Evolutionary conservation across 1,140 invertebrate species (phyloP).

Genomic region (Drosophila insularis): DNA sequence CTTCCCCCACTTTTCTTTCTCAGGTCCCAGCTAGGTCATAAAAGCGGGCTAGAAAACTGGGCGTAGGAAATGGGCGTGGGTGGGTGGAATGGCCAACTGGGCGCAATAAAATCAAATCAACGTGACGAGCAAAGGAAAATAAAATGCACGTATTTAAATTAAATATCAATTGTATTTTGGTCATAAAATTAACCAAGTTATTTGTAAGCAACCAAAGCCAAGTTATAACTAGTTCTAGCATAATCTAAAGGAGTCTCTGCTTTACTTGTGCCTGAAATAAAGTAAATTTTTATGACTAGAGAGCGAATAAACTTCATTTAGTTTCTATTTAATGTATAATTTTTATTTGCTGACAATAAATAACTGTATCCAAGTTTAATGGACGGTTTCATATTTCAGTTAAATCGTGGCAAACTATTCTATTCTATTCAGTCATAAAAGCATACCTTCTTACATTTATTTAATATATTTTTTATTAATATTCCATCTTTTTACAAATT

Average conservation of each 20-base stretch:
- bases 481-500: too few species aligned
- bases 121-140: slow-evolving; percentile 61
- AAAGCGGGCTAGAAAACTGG: slow-evolving; percentile 39
- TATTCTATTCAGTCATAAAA: too few species aligned
- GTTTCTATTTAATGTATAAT: too few species aligned
- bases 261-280: not conserved
- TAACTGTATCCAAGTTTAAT: too few species aligned
- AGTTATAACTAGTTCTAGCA: not conserved
- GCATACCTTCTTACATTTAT: too few species aligned
- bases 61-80: not conserved
- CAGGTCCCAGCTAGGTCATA: slow-evolving; percentile 41
- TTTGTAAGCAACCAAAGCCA: not conserved
- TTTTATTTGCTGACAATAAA: too few species aligned
- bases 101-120: slow-evolving; percentile 77
- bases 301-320: too few species aligned
- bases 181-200: slow-evolving; percentile 13
- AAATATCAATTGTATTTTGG: slow-evolving; percentile 67
- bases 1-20: slow-evolving; percentile 17
- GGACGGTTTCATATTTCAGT: too few species aligned
- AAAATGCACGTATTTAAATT: slow-evolving; percentile 72
- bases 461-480: too few species aligned
- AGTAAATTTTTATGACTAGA: too few species aligned
- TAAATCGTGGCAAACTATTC: too few species aligned
- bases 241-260: not conserved
- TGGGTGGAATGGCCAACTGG: slow-evolving; percentile 44